Conservation (phyloP, 2,888 invertebrate genomes). For the Elegia similella region DNA sequence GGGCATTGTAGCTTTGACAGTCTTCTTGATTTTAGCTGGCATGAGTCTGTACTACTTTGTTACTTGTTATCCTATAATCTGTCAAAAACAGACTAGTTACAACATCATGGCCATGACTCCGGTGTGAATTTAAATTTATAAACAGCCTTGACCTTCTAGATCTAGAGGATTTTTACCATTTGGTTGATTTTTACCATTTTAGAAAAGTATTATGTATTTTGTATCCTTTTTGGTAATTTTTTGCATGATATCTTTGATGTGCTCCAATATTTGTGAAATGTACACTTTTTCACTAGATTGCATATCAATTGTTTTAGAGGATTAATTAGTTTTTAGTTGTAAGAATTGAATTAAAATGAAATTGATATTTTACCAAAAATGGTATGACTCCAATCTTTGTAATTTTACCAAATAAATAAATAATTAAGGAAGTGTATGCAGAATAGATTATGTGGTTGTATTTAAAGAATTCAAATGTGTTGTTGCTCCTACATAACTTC, state of each 20-base stretch:
- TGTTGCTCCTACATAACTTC: too few species aligned
- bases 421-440: conserved; percentile 31
- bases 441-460: conserved; percentile 23
- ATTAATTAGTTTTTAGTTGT: not conserved
- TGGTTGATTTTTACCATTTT: not conserved
- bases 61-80: conserved; percentile 85
- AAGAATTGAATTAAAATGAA: not conserved
- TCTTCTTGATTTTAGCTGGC: conserved; percentile 73
- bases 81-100: conserved; percentile 79
- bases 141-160: not conserved
- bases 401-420: conserved; percentile 44
- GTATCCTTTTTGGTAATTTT: not conserved
- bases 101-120: conserved; percentile 68
- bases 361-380: too few species aligned
- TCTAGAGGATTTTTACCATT: not conserved
- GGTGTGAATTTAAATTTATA: not conserved
- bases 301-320: not conserved
- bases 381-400: not conserved
- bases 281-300: not conserved
- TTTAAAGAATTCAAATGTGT: not conserved
- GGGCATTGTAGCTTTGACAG: conserved; percentile 82
- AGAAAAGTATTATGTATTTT: not conserved
- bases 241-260: not conserved
- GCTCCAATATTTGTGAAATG: not conserved
- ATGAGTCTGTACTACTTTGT: conserved; percentile 84